A percentile compares a stretch with the other conserved stretches of the same genome.
Evolutionary conservation across 2,888 invertebrate species (phyloP).

Genomic region (Oconnorella tubifera): DNA sequence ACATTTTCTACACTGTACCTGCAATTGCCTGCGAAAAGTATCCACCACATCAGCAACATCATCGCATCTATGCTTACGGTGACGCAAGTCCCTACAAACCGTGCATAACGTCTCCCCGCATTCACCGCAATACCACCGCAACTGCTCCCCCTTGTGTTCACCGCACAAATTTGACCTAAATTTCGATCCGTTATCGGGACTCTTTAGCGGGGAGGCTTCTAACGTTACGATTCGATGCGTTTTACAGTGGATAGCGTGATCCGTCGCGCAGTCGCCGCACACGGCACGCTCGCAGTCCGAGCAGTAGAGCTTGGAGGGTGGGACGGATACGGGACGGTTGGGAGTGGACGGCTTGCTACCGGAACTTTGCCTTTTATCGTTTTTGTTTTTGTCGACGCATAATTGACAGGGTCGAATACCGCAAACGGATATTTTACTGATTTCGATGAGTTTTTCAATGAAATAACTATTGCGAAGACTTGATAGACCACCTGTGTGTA

Average conservation of each 20-base stretch:
- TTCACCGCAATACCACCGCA: background rate
- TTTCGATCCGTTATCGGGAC: background rate
- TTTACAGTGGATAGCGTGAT: background rate
- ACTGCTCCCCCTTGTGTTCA: background rate
- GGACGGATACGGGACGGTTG: background rate
- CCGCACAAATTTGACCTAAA: background rate
- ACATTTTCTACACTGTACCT: too few species aligned
- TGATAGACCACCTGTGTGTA: constrained; percentile 1
- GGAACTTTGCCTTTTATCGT: background rate
- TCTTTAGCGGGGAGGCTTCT: background rate
- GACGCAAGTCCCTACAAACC: background rate
- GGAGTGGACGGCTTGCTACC: background rate
- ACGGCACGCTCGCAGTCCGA: constrained; percentile 2
- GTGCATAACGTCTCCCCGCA: background rate
- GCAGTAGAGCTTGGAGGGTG: constrained; percentile 4
- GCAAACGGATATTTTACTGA: constrained; percentile 1
- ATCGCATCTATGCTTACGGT: constrained; percentile 6
- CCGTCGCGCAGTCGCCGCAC: constrained; percentile 1
- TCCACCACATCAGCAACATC: constrained; percentile 6
- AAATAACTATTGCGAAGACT: background rate
- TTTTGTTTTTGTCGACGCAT: constrained; percentile 2
- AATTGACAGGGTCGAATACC: background rate
- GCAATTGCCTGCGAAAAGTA: constrained; percentile 3
- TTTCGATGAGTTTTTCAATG: constrained; percentile 3
- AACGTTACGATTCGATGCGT: background rate